Evolutionary conservation across 2,113 vertebrate species (phyloP).

Genomic region (Tragelaphus scriptus): DNA sequence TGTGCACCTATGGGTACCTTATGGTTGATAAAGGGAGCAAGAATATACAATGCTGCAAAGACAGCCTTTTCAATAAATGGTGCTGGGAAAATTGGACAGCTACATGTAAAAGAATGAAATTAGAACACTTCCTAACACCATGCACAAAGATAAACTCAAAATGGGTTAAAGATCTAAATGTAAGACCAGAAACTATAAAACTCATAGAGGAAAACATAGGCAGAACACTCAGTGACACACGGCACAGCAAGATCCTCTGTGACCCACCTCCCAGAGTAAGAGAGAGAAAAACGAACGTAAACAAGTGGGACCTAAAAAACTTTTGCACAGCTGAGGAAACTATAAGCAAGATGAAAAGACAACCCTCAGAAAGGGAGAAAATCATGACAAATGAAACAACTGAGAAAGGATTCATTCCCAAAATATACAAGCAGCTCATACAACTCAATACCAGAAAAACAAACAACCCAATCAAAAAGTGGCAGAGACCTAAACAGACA

Average conservation of each 20-base stretch:
- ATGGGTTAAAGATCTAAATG: not conserved
- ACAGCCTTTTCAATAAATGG: not conserved
- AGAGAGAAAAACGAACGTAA: not conserved
- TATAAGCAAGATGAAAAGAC: not conserved
- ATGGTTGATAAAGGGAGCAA: not conserved
- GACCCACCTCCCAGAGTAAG: accelerated
- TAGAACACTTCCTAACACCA: not conserved
- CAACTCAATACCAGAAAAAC: not conserved
- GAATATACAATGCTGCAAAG: not conserved
- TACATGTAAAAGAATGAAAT: not conserved
- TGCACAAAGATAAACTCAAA: not conserved
- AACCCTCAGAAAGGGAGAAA: not conserved
- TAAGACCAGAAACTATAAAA: not conserved
- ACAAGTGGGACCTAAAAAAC: not conserved
- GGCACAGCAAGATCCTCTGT: not conserved
- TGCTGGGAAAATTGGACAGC: not conserved
- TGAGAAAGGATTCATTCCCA: not conserved
- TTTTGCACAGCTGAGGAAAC: not conserved
- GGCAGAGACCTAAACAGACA: not conserved
- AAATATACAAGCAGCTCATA: not conserved
- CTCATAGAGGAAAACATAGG: not conserved
- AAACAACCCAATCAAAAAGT: not conserved
- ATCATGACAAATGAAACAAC: not conserved
- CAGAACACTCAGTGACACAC: not conserved
- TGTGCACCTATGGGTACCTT: not conserved